These are phyloP conservation scores for Hyalella azteca DNA, from an alignment of 2,888 invertebrate genomes.

Conservation along the genomic window DNA sequence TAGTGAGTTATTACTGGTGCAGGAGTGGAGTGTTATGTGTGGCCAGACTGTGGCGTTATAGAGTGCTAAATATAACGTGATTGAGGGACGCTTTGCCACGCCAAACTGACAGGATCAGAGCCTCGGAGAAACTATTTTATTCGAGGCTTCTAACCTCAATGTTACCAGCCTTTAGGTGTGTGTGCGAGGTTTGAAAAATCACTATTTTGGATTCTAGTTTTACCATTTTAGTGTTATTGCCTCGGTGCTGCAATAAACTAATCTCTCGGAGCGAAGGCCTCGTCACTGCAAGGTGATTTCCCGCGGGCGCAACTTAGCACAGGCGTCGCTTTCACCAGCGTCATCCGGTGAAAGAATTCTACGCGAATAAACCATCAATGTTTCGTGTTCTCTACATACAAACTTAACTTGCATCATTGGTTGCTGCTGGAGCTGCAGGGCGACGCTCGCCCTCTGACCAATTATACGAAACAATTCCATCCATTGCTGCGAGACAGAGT, in stretches of 20 bases:
- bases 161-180: no score
- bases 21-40: neutral
- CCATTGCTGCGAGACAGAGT: constrained; percentile 10
- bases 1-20: neutral
- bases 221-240: constrained; percentile 11
- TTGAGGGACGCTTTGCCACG: no score
- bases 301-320: constrained; percentile 15
- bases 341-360: constrained; percentile 10
- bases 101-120: no score
- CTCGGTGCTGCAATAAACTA: neutral
- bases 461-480: constrained; percentile 27
- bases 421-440: neutral
- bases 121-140: no score
- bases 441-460: neutral
- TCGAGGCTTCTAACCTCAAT: constrained; percentile 18
- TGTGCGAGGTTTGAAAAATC: constrained; percentile 22
- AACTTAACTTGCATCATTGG: constrained; percentile 6
- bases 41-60: neutral
- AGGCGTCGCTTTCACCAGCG: neutral
- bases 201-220: constrained; percentile 3
- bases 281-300: constrained; percentile 9
- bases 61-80: neutral
- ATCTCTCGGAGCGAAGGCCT: constrained; percentile 15
- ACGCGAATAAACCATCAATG: constrained; percentile 8
- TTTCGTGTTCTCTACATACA: neutral